Conservation (phyloP, 1,140 invertebrate species). For the Drosophila grimshawi region DNA sequence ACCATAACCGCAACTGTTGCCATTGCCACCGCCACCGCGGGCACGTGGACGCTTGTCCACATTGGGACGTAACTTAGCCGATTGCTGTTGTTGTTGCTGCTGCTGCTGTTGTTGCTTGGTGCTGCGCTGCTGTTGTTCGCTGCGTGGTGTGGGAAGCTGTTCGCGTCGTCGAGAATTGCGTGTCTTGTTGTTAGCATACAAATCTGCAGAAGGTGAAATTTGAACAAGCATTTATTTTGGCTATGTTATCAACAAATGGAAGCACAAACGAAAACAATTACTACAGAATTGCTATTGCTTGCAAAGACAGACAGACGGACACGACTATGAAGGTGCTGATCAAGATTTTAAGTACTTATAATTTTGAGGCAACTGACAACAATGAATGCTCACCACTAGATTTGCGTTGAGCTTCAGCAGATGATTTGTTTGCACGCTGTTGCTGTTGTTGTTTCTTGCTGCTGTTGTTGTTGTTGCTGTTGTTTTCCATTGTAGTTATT, state of each 20-base stretch:
- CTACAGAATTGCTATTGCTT: too few relatives aligned
- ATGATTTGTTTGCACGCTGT: constrained; percentile 66
- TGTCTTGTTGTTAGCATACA: constrained; percentile 67
- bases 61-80: constrained; percentile 72
- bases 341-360: not conserved
- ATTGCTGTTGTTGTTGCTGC: constrained; percentile 53
- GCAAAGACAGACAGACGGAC: too few relatives aligned
- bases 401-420: constrained; percentile 73
- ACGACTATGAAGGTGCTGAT: too few relatives aligned
- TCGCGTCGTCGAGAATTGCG: constrained; percentile 75
- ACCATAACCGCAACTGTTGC: constrained; percentile 22
- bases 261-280: too few relatives aligned
- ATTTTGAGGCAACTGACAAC: not conserved
- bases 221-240: too few relatives aligned
- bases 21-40: constrained; percentile 41
- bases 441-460: constrained; percentile 73
- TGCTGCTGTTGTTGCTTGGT: constrained; percentile 44
- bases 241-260: too few relatives aligned
- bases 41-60: constrained; percentile 79
- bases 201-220: constrained; percentile 44
- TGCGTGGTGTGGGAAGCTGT: constrained; percentile 65
- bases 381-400: constrained; percentile 65
- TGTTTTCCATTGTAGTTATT: constrained; percentile 58
- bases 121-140: constrained; percentile 66
- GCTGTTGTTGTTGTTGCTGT: constrained; percentile 60